phyloP scores from a whole-genome alignment of 2,888 invertebrate species.

The Agriotes lineatus region DNA sequence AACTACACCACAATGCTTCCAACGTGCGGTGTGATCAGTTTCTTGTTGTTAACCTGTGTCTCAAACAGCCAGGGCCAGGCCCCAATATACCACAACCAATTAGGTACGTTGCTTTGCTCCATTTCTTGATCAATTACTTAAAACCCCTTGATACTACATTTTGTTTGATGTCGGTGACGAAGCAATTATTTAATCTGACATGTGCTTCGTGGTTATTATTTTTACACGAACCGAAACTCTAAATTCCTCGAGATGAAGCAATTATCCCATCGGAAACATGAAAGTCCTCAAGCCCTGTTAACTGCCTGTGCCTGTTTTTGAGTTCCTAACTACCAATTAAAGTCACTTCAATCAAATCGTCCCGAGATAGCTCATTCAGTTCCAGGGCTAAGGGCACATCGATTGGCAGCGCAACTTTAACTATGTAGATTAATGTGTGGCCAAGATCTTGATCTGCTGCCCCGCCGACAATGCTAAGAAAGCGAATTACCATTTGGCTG shows the following conservation, averaged over 20 bases:
- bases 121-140: not conserved
- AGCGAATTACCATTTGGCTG: too few relatives aligned
- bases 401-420: too few relatives aligned
- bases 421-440: too few relatives aligned
- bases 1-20: not conserved
- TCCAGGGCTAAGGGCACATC: too few relatives aligned
- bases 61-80: not conserved
- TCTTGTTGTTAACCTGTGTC: constrained; percentile 8
- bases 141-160: constrained; percentile 5
- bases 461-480: too few relatives aligned
- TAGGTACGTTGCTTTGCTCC: constrained; percentile 10
- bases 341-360: not conserved
- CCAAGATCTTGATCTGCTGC: too few relatives aligned
- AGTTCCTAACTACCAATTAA: not conserved
- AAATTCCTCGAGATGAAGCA: constrained; percentile 2
- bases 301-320: not conserved
- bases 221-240: not conserved
- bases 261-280: not conserved
- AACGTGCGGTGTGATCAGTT: not conserved
- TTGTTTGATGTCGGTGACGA: constrained; percentile 16
- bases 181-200: constrained; percentile 21
- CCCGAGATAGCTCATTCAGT: too few relatives aligned
- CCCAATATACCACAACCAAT: constrained; percentile 9
- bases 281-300: not conserved
- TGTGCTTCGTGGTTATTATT: not conserved